Evolutionary conservation across 2,797 vertebrate species (phyloP).

Genomic region (Eulemur albifrons): DNA sequence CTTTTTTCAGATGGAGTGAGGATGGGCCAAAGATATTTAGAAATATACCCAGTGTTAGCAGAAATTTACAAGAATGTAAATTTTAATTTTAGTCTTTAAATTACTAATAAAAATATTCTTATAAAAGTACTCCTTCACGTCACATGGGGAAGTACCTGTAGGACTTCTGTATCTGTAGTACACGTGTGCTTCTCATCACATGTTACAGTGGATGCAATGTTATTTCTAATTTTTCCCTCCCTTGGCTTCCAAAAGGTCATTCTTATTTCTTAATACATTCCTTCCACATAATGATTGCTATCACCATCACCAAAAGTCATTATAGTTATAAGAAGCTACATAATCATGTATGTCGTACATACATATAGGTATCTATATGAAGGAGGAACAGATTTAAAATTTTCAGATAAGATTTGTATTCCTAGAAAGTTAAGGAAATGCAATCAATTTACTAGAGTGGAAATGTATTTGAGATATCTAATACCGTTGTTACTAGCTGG

Average conservation of each 20-base stretch:
- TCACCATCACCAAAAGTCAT: background rate
- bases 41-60: background rate
- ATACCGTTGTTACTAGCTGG: background rate
- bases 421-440: background rate
- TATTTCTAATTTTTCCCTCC: background rate
- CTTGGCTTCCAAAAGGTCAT: background rate
- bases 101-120: background rate
- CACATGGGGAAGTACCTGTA: background rate
- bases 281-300: background rate
- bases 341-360: background rate
- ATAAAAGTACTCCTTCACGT: background rate
- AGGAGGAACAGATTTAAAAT: background rate
- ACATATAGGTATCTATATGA: background rate
- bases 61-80: background rate
- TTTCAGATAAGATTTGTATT: slow-evolving; percentile 7
- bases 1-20: background rate
- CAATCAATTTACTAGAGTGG: background rate
- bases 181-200: background rate
- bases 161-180: background rate
- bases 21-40: background rate
- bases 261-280: background rate
- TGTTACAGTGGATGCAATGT: background rate
- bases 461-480: background rate
- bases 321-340: background rate
- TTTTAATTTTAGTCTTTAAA: background rate